Evolutionary conservation across 2,888 invertebrate species (phyloP), one percentile per base, ranked within the genome.

Genomic region (Adela reaumurella): DNA sequence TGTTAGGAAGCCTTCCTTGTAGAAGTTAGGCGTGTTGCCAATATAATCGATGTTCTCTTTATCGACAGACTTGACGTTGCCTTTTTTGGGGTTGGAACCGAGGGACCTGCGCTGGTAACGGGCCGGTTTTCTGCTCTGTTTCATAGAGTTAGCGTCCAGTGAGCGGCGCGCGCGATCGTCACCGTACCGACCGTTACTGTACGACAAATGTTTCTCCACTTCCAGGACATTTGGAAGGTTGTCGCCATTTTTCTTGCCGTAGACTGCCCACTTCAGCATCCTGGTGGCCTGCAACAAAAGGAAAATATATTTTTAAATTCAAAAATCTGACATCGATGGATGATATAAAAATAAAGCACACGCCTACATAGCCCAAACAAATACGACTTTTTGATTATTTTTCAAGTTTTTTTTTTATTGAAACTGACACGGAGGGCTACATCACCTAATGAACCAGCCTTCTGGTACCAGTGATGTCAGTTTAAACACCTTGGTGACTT

Each of bases 191-290:
- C 56, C 62, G 50, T 65, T 61, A 2, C 57, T 53, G 28, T 61
- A 66, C 6, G 60, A 57, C 4, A 65, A 62, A 45, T 56, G 56
- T 8, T 61, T 58, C 41, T 65, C 63, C 19, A 57, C 56, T 46
- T 66, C 64, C 17, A 55, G 53, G 29, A 66, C 65, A 42, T 59
- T 62, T 5, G 56, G 55, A 2, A 59, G 55, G 52, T 62, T 63
- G 45, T 58, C 58, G 8, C 72, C 72, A 50, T 68, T 76, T 54
- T 76, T 78, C 57, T 76, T 74, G 53, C 67, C 71, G 54, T 76
- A 76, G 11, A 83, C 82, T 48, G 83, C 80, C 85, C 85, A 85
- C 78, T 85, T 85, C 59, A 85, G 68, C 85, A 85, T 85, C 60
- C 63, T 79, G 55, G 49, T 28, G n/a, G 59, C 57, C 77, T 77